Evolutionary conservation across 2,113 vertebrate genomes (phyloP).

Genomic region (Plestiodon gilberti): DNA sequence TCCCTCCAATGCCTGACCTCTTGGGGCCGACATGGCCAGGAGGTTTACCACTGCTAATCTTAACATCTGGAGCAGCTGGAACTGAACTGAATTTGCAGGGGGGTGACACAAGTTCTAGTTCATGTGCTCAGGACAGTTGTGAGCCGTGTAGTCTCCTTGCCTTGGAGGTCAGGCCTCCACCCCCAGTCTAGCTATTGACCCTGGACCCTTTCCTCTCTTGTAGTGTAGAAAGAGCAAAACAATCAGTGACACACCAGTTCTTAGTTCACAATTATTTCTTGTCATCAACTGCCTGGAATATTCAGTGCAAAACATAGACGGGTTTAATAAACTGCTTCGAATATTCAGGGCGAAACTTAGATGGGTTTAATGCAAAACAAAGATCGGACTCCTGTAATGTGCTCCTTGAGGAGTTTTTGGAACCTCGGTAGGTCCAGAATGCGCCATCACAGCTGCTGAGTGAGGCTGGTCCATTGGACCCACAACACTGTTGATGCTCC

Average conservation of each 20-base stretch:
- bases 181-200: no score
- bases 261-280: not conserved
- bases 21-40: not conserved
- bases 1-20: not conserved
- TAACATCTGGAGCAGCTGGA: not conserved
- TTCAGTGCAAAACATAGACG: no score
- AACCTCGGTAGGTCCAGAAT: no score
- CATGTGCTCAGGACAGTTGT: not conserved
- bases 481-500: no score
- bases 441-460: no score
- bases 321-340: no score
- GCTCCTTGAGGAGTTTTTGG: no score
- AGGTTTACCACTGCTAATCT: not conserved
- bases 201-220: not conserved
- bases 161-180: no score
- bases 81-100: not conserved
- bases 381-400: no score
- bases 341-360: not conserved
- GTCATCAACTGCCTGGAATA: not conserved
- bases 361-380: not conserved
- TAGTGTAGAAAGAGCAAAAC: not conserved
- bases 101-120: no score
- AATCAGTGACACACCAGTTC: not conserved
- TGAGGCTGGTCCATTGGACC: no score
- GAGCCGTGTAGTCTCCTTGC: not conserved